Percentiles rank a stretch among this genome's conserved stretches.
These are phyloP conservation scores for Phaedon cochleariae DNA, from an alignment of 2,888 invertebrate species.

Conservation along the genomic window DNA sequence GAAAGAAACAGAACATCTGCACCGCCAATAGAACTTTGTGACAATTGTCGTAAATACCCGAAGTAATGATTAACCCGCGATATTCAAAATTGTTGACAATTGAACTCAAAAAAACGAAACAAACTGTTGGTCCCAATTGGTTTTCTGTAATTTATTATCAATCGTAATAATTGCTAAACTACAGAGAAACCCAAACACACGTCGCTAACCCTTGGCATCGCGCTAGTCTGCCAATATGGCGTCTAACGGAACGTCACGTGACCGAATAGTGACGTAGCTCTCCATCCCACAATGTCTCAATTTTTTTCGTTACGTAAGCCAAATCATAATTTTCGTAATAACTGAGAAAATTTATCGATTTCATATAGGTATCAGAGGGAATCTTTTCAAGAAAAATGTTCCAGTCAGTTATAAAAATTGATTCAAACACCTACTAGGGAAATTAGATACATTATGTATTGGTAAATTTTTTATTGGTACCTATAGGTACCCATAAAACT, in stretches of 20 bases:
- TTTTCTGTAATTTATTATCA: constrained; percentile 35
- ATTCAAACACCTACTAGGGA: too few species aligned
- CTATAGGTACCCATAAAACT: too few species aligned
- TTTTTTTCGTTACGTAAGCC: constrained; percentile 61
- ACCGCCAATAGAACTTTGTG: constrained; percentile 60
- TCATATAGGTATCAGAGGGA: constrained; percentile 22
- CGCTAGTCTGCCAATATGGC: constrained; percentile 69
- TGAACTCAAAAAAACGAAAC: constrained; percentile 35
- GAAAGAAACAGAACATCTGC: constrained; percentile 61
- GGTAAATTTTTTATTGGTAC: too few species aligned
- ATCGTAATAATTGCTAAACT: constrained; percentile 41
- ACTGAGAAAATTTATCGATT: constrained; percentile 43
- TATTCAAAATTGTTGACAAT: constrained; percentile 57
- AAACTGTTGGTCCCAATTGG: constrained; percentile 26
- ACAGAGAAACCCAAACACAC: constrained; percentile 53
- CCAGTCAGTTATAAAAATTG: too few species aligned
- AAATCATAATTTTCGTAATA: constrained; percentile 48
- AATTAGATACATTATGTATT: too few species aligned
- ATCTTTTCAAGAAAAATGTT: too few species aligned
- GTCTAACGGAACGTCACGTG: constrained; percentile 68
- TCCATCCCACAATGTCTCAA: constrained; percentile 58
- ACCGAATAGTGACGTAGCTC: constrained; percentile 64
- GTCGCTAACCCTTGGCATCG: constrained; percentile 64
- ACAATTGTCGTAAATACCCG: constrained; percentile 63
- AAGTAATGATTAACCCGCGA: constrained; percentile 58